These are phyloP conservation scores for Campoplex nolae DNA, from an alignment of 2,888 invertebrate genomes.

Conservation along the genomic window DNA sequence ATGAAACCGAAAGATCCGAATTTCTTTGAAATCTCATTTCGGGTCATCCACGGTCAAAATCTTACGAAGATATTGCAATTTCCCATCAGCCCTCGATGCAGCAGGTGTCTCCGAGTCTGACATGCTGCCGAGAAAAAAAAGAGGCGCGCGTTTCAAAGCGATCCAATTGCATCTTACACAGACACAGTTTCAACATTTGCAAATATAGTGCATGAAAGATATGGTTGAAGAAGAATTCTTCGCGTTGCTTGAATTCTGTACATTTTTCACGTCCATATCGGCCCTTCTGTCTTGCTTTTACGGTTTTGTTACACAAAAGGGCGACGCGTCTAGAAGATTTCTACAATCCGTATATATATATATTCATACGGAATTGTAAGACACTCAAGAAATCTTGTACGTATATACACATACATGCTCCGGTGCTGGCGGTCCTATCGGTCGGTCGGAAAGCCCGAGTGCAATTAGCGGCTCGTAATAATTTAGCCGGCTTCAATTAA, in stretches of 20 bases:
- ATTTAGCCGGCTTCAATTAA: conserved; percentile 82
- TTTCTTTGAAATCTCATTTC: too few species aligned
- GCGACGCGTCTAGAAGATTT: conserved; percentile 10
- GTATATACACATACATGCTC: neutral
- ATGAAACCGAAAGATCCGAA: too few species aligned
- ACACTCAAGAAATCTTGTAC: conserved; percentile 2
- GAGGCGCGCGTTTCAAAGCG: neutral
- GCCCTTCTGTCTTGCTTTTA: conserved; percentile 25
- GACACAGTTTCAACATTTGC: neutral
- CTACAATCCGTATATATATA: neutral
- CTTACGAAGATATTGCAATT: neutral
- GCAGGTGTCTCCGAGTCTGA: conserved; percentile 16
- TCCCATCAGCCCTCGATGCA: neutral
- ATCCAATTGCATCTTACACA: neutral
- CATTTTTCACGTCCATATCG: conserved; percentile 36
- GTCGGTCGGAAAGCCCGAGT: conserved; percentile 67
- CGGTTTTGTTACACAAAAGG: conserved; percentile 38
- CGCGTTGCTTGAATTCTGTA: conserved; percentile 31
- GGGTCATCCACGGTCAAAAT: too few species aligned
- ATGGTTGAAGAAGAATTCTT: conserved; percentile 39
- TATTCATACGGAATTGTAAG: neutral
- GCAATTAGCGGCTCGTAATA: conserved; percentile 82
- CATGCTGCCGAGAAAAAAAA: neutral
- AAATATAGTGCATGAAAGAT: conserved; percentile 40
- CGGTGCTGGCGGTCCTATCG: conserved; percentile 44